Conservation (phyloP, 2,797 vertebrate species). For the Diglossa cyanea region DNA sequence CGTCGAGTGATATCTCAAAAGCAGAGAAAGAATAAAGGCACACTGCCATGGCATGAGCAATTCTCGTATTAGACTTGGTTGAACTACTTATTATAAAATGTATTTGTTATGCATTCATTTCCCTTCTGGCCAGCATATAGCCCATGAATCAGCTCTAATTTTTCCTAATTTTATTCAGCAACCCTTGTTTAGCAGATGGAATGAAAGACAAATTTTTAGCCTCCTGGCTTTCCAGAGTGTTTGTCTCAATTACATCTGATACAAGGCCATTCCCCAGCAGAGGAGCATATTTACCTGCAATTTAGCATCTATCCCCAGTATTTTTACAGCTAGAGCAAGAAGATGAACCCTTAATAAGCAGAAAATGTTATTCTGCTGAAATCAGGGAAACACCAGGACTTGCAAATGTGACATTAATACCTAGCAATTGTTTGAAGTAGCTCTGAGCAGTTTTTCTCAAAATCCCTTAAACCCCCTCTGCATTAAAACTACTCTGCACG, state of each 20-base stretch:
- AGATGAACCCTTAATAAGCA: not conserved
- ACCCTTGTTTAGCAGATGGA: not conserved
- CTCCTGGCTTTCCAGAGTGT: not conserved
- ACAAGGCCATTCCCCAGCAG: not conserved
- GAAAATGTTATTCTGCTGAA: conserved; percentile 6
- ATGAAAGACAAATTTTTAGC: not conserved
- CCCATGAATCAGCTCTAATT: not conserved
- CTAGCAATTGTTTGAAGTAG: not conserved
- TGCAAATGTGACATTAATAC: not conserved
- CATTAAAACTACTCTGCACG: not conserved
- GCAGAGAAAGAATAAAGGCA: not conserved
- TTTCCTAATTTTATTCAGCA: not conserved
- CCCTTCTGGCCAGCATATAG: not conserved
- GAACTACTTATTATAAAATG: not conserved
- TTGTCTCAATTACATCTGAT: not conserved
- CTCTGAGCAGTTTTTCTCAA: conserved; percentile 10
- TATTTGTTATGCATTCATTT: not conserved
- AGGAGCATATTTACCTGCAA: not conserved
- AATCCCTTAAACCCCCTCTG: not conserved
- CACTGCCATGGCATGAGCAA: not conserved
- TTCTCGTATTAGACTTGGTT: not conserved
- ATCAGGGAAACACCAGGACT: not conserved
- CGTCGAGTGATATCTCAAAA: not conserved
- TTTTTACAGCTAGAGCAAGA: not conserved
- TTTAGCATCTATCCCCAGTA: not conserved